Conservation (phyloP, 2,888 invertebrate species). For the Aleiodes testaceus region DNA sequence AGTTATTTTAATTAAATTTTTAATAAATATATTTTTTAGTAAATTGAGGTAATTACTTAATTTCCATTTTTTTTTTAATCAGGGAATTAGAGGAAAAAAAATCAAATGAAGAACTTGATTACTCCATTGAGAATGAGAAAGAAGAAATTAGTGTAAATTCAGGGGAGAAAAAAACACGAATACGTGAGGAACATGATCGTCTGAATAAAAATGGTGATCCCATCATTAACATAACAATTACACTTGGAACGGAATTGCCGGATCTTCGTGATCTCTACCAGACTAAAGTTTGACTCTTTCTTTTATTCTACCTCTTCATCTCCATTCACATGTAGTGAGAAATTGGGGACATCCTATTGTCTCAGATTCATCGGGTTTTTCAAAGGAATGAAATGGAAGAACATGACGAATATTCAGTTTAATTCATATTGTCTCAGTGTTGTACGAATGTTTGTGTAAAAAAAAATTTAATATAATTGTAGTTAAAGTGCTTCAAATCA, state of each 20-base stretch:
- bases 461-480: too few species aligned
- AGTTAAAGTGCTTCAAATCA: too few species aligned
- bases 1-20: conserved; percentile 1
- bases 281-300: conserved; percentile 44
- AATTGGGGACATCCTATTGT: too few species aligned
- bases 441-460: too few species aligned
- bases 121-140: not conserved
- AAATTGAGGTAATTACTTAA: not conserved
- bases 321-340: too few species aligned
- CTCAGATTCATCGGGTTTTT: too few species aligned
- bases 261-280: conserved; percentile 45
- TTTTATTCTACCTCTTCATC: too few species aligned
- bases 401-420: too few species aligned
- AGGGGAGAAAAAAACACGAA: conserved; percentile 47
- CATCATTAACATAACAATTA: conserved; percentile 50
- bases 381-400: too few species aligned
- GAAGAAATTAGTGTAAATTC: not conserved
- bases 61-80: not conserved
- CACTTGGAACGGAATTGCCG: conserved; percentile 36
- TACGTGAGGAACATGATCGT: conserved; percentile 46
- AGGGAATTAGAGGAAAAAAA: conserved; percentile 8
- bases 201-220: conserved; percentile 48
- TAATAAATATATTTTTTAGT: too few species aligned
- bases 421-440: too few species aligned
- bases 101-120: not conserved